Percentiles rank a stretch among this genome's conserved stretches.
Conservation (phyloP, 2,888 invertebrate species). For the Pasiphila rectangulata region DNA sequence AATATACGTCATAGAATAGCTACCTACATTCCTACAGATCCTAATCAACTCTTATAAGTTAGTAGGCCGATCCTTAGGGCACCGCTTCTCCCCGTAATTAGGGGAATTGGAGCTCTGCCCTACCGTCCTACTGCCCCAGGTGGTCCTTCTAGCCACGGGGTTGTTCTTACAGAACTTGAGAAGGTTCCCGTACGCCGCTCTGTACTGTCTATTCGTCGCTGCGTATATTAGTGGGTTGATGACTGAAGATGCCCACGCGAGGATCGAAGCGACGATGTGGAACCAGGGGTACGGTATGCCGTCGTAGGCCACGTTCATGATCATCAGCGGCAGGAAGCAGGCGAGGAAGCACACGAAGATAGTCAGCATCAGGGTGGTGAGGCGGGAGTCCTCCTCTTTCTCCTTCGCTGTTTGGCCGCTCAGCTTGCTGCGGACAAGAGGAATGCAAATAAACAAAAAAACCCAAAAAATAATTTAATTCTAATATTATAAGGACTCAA, state of each 20-base stretch:
- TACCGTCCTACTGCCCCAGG: conserved; percentile 72
- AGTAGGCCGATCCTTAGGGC: conserved; percentile 63
- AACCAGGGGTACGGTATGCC: conserved; percentile 85
- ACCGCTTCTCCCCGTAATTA: conserved; percentile 64
- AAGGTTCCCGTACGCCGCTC: conserved; percentile 81
- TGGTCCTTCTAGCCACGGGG: conserved; percentile 59
- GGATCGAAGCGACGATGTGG: conserved; percentile 90
- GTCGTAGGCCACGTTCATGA: conserved; percentile 93
- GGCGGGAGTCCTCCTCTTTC: conserved; percentile 86
- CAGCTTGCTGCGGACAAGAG: conserved; percentile 62
- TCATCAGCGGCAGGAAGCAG: conserved; percentile 93
- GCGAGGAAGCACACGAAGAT: conserved; percentile 93
- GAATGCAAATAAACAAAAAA: too few species aligned
- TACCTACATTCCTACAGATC: too few species aligned
- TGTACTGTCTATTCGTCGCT: conserved; percentile 91
- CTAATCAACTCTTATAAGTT: conserved; percentile 68
- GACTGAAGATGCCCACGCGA: conserved; percentile 95
- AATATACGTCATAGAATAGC: background rate
- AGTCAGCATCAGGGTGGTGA: conserved; percentile 92
- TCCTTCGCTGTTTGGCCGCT: conserved; percentile 74
- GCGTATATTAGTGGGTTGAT: conserved; percentile 95
- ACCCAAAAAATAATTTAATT: too few species aligned
- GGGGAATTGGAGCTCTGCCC: conserved; percentile 75
- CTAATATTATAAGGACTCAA: too few species aligned
- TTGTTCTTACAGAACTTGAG: conserved; percentile 69